Conservation (phyloP, 92 coral and sea anemone genomes). For the Phenganax marumi region DNA sequence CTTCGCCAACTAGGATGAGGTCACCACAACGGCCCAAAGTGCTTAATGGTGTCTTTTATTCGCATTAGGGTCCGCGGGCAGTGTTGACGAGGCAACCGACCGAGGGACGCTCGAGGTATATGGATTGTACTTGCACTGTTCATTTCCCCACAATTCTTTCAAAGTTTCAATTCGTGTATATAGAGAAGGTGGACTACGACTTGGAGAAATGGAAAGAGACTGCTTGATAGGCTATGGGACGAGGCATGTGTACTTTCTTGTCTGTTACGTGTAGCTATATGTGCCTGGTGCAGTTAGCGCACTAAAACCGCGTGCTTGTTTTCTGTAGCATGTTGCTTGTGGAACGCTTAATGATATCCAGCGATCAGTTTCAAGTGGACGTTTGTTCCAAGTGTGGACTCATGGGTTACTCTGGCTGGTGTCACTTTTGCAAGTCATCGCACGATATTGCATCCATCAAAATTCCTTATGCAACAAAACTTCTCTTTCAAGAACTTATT, state of each 20-base stretch:
- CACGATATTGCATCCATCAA: slow-evolving; percentile 82
- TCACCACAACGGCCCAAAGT: no score
- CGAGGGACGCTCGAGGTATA: slow-evolving; percentile 91
- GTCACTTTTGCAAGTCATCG: slow-evolving; percentile 91
- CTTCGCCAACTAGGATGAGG: background rate
- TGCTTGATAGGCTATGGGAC: slow-evolving; percentile 95
- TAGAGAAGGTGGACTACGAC: slow-evolving; percentile 93
- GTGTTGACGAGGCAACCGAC: slow-evolving; percentile 95
- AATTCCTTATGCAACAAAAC: slow-evolving; percentile 97
- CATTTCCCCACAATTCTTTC: background rate
- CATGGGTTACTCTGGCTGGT: slow-evolving; percentile 98
- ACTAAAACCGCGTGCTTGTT: background rate
- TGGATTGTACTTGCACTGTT: no score
- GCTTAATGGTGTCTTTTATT: no score
- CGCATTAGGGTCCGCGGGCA: slow-evolving; percentile 89
- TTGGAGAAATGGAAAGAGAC: slow-evolving; percentile 98
- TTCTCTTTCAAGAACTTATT: slow-evolving; percentile 89
- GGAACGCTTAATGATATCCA: slow-evolving; percentile 93
- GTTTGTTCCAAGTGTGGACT: slow-evolving; percentile 98
- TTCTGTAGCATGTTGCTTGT: slow-evolving; percentile 77
- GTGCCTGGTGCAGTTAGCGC: no score
- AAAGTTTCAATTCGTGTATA: background rate
- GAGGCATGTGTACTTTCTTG: slow-evolving; percentile 53
- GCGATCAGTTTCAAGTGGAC: slow-evolving; percentile 92
- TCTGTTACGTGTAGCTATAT: background rate